Conservation (phyloP, 2,888 invertebrate genomes). For the Hesperia comma region DNA sequence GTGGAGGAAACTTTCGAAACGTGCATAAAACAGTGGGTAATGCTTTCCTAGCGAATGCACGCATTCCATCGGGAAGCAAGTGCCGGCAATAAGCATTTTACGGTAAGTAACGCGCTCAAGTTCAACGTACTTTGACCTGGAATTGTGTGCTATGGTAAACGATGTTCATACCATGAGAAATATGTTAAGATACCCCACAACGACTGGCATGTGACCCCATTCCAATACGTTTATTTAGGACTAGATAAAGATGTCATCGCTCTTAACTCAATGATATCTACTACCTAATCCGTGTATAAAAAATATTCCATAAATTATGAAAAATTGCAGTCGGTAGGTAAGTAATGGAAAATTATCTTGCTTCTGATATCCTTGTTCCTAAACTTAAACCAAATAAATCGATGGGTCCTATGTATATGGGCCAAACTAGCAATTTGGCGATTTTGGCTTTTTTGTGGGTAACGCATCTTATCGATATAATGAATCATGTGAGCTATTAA, state of each 20-base stretch:
- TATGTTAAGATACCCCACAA: constrained; percentile 17
- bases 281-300: too few species aligned
- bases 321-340: too few species aligned
- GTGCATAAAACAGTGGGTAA: constrained; percentile 81
- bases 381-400: too few species aligned
- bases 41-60: constrained; percentile 81
- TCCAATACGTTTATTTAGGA: constrained; percentile 17
- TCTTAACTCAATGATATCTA: not conserved
- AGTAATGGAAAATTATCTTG: too few species aligned
- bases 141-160: constrained; percentile 52
- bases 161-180: constrained; percentile 39
- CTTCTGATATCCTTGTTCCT: too few species aligned
- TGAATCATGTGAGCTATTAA: too few species aligned
- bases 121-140: constrained; percentile 83
- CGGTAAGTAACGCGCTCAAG: constrained; percentile 81
- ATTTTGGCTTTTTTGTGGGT: too few species aligned
- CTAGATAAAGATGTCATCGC: constrained; percentile 11
- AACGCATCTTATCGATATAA: too few species aligned
- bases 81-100: constrained; percentile 82
- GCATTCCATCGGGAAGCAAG: constrained; percentile 81
- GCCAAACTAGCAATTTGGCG: too few species aligned
- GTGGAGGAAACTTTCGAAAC: constrained; percentile 81
- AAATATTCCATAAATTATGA: too few species aligned
- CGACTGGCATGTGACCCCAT: constrained; percentile 15
- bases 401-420: too few species aligned